Base-by-base conservation (phyloP, 2,888 invertebrate genomes). In the Adelphocoris suturalis region DNA sequence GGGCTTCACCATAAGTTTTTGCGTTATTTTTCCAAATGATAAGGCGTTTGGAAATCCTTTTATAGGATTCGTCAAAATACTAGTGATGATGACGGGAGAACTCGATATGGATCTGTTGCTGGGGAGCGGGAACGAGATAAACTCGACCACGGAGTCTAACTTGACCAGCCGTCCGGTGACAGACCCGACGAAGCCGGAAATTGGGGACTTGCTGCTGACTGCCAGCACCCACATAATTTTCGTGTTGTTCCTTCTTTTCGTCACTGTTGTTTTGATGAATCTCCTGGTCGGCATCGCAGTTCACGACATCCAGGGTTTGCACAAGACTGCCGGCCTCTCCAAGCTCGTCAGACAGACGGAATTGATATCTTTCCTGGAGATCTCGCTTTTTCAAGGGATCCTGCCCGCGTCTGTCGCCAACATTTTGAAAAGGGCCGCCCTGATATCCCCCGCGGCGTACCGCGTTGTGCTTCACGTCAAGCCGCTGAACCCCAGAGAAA, bases 11-110 rank as follows among this genome's bases (percentile, higher is more conserved):
- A 96, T 97, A 90, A 97, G 97, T 93, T 97, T 97, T 92, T 97
- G 97, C 93, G 97, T 97, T 0, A 96, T 97, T 92, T 97, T 97
- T 93, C 97, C 97, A 0, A 96, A 96, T 91, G 96, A 96, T 0
- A 96, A 96, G 16, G 96, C 96, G 0, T 97, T 97, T 92, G 96
- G 96, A 14, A 97, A 97, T 93, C 97, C 97, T 0, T 96, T 97
- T 92, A 97, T 97, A 93, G 97, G 97, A 12, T 95, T 97, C 91
- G 97, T 97, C 90, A 97, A 97, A 0, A 97, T 97, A 5, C 93
- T 97, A 90, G 97, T 97, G 0, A 97, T 97, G 97, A 97, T 97
- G 97, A 97, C 97, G 11, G 97, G 97, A 0, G 97, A 97, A 93
- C 94, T 97, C 92, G 97, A 96, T 93, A 94, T 97, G 91, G 96